Conservation (phyloP, 1,140 invertebrate genomes). For the Parasteatoda tepidariorum region DNA sequence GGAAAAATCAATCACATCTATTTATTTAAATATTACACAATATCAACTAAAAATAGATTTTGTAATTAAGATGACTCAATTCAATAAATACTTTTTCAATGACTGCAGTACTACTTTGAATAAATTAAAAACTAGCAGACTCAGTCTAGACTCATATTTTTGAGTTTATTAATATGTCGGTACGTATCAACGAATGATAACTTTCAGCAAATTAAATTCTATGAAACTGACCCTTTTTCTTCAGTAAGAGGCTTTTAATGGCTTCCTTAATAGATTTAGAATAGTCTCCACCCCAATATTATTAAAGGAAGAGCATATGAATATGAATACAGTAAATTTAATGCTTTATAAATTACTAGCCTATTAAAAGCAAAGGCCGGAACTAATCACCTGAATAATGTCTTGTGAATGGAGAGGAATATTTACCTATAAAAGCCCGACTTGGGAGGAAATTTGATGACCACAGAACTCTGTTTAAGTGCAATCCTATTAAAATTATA, state of each 20-base stretch:
- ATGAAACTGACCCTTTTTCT: too few species aligned
- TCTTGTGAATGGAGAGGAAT: neutral
- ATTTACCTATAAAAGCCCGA: neutral
- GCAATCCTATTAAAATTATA: neutral
- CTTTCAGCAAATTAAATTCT: too few species aligned
- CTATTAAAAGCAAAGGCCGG: slow-evolving; percentile 3
- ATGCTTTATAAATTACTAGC: slow-evolving; percentile 44
- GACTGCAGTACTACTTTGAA: too few species aligned
- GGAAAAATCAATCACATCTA: too few species aligned
- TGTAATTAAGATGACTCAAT: too few species aligned
- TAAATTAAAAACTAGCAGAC: too few species aligned
- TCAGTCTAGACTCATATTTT: too few species aligned
- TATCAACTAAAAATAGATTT: too few species aligned
- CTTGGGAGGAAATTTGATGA: neutral
- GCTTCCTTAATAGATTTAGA: neutral
- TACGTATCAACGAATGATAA: too few species aligned
- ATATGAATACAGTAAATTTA: slow-evolving; percentile 12
- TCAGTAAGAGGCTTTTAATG: neutral
- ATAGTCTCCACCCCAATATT: neutral
- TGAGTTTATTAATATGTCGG: too few species aligned
- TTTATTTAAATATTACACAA: too few species aligned
- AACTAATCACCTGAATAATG: neutral
- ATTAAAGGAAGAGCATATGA: neutral
- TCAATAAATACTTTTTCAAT: too few species aligned
- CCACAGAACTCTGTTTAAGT: neutral